These are phyloP conservation scores for Himantopus leucocephalus DNA, from an alignment of 2,113 vertebrate species.

Conservation along the genomic window DNA sequence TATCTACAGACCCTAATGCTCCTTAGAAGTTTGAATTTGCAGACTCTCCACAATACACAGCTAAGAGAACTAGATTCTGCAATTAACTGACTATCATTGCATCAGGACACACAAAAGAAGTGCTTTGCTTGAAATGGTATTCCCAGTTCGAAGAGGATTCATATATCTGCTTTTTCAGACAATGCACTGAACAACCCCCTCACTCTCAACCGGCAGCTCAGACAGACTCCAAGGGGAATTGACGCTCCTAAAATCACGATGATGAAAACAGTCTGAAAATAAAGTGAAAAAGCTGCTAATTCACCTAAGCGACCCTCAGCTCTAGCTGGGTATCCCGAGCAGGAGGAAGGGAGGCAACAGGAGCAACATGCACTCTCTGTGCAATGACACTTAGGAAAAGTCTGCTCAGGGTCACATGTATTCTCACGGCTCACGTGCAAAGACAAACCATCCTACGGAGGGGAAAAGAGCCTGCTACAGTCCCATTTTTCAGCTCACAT, in stretches of 20 bases:
- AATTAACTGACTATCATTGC: not conserved
- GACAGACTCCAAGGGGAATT: not conserved
- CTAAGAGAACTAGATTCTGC: not conserved
- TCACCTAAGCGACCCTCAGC: not conserved
- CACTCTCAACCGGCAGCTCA: not conserved
- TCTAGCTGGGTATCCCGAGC: not conserved
- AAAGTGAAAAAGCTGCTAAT: not conserved
- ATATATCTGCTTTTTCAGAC: not conserved
- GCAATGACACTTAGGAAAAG: not conserved
- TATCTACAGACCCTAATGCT: not conserved
- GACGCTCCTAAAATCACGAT: not conserved
- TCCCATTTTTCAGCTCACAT: not conserved
- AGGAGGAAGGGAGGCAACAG: not conserved
- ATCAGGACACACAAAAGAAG: not conserved
- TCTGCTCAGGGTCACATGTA: not conserved
- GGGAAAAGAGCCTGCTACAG: not conserved
- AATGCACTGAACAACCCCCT: not conserved
- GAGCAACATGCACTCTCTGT: accelerated
- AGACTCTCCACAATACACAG: not conserved
- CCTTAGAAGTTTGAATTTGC: not conserved
- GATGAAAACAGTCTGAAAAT: not conserved
- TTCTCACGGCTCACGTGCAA: not conserved
- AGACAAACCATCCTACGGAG: not conserved
- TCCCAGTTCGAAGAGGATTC: not conserved
- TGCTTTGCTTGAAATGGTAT: not conserved